Base-by-base conservation (phyloP, 1,140 invertebrate genomes). In the Hyphantria cunea region DNA sequence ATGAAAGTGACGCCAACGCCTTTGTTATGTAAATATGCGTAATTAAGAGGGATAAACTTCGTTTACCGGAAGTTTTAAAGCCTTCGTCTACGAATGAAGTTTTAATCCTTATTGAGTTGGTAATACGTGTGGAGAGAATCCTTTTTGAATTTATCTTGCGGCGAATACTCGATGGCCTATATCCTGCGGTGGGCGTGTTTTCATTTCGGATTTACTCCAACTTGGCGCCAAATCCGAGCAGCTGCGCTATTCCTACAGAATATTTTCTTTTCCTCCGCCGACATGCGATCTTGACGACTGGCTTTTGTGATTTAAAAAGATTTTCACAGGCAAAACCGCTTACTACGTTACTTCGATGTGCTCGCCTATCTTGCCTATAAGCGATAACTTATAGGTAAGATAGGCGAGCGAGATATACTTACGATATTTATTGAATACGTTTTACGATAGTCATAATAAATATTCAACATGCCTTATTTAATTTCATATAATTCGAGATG, bases 271-370 rank as follows among this genome's bases (percentile, higher is more conserved):
- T 86, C 83, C 83, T 81, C 74, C 53, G 79, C 79, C 80, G 74
- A 84, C 80, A 83, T 80, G 68, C 68, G 82, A 88, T 89, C 83
- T 89, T 87, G 81, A 86, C 76, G 76, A 84, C 81, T 90, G 77
- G 82, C 83, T 90, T 86, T 86, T 86, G 84, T 84, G 85, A 86
- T 88, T 88, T 86, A 86, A 88, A 89, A 88, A 90, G 87, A 88
- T 88, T 90, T 87, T 72, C 78, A 76, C 68, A 74, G 44, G 72
- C 69, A 86, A 83, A 84, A 77, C 78, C 80, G 85, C 85, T 88
- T 88, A 87, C 54, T 25, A 25, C 55, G 74, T 74, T 77, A 68
- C 69, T 59, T 66, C 63, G 55, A 61, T 77, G 61, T 74, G 69
- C 64, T 50, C 56, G 72, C 70, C 6, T 34, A 77, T 78, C 64